Evolutionary conservation across 2,888 invertebrate genomes (phyloP).

Genomic region (Sycophila texana): DNA sequence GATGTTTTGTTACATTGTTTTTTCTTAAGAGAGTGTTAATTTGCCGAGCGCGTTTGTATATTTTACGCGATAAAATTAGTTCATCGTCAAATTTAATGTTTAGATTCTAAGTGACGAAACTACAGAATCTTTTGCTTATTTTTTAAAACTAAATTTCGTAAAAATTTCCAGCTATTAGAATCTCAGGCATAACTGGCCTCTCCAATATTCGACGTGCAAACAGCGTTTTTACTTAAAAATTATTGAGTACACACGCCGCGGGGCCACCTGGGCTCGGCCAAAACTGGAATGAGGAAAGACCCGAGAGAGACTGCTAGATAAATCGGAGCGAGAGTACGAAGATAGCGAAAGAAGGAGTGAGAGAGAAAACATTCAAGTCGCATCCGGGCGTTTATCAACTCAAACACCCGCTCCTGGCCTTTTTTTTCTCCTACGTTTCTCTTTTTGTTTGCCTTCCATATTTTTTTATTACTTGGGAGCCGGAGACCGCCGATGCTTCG

Average conservation of each 20-base stretch:
- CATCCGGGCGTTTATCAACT: constrained; percentile 57
- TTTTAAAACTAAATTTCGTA: not conserved
- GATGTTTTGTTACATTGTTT: not conserved
- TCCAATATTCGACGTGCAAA: constrained; percentile 42
- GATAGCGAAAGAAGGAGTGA: not conserved
- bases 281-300: not conserved
- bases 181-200: constrained; percentile 14
- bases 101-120: not conserved
- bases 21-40: not conserved
- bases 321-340: constrained; percentile 26
- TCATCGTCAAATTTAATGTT: not conserved
- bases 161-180: constrained; percentile 31
- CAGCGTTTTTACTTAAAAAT: constrained; percentile 41
- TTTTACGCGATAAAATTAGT: constrained; percentile 2
- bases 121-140: not conserved
- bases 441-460: constrained; percentile 55
- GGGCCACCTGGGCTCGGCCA: constrained; percentile 11
- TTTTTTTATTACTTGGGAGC: constrained; percentile 41
- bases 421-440: not conserved
- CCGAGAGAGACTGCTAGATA: constrained; percentile 18
- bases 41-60: not conserved
- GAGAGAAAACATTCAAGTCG: constrained; percentile 32
- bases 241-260: constrained; percentile 28
- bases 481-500: constrained; percentile 1
- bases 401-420: constrained; percentile 8